phyloP scores from a whole-genome alignment of 2,888 invertebrate species.

The Pterobdella sp. region DNA sequence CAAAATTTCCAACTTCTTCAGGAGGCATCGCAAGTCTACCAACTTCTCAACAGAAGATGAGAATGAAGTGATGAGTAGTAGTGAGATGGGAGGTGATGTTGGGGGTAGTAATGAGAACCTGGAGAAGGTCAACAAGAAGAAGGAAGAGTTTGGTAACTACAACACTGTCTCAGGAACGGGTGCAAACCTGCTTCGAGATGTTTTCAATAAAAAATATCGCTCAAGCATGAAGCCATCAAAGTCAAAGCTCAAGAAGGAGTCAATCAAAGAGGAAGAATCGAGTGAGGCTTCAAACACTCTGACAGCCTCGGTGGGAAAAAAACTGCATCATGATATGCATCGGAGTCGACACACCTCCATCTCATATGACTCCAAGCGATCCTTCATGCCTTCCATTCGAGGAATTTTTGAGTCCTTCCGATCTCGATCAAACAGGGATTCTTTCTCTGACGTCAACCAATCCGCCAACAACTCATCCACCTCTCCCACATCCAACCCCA shows the following conservation, averaged over 20 bases:
- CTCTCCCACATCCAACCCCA: slow-evolving; percentile 9
- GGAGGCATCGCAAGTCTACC: slow-evolving; percentile 22
- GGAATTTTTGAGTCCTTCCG: slow-evolving; percentile 33
- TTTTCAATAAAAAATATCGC: slow-evolving; percentile 31
- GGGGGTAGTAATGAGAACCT: not conserved
- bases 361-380: slow-evolving; percentile 15
- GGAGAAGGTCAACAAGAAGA: slow-evolving; percentile 5
- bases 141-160: slow-evolving; percentile 31
- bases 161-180: slow-evolving; percentile 32
- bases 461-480: not conserved
- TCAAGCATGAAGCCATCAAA: slow-evolving; percentile 5
- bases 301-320: not conserved
- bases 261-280: slow-evolving; percentile 28
- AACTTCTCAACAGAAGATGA: slow-evolving; percentile 10
- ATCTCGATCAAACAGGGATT: slow-evolving; percentile 21
- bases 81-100: not conserved
- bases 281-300: not conserved
- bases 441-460: slow-evolving; percentile 7
- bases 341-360: slow-evolving; percentile 23
- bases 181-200: slow-evolving; percentile 29
- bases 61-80: not conserved
- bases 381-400: slow-evolving; percentile 20
- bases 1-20: slow-evolving; percentile 16
- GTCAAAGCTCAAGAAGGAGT: slow-evolving; percentile 30
- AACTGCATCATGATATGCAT: slow-evolving; percentile 9